These are phyloP conservation scores for Chionomys nivalis DNA, from an alignment of 2,113 vertebrate species.

Conservation along the genomic window DNA sequence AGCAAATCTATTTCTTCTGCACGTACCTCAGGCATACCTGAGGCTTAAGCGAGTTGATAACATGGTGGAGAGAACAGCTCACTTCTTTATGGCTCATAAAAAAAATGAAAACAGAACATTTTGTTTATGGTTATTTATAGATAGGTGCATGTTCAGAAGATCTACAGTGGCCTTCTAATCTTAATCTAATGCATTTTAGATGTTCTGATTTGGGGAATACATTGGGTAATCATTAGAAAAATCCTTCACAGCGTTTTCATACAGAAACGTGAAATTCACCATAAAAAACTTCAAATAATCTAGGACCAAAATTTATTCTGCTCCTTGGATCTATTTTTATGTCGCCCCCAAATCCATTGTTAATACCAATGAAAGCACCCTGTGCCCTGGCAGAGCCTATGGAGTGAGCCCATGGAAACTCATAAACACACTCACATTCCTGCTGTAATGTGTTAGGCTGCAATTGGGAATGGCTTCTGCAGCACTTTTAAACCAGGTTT, in stretches of 20 bases:
- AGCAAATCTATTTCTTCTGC: conserved; percentile 85
- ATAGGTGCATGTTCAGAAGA: conserved; percentile 94
- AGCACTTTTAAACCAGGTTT: conserved; percentile 79
- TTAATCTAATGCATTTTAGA: conserved; percentile 92
- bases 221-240: conserved; percentile 86
- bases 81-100: conserved; percentile 86
- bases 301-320: conserved; percentile 90
- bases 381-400: conserved; percentile 92
- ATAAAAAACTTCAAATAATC: conserved; percentile 90
- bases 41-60: conserved; percentile 87
- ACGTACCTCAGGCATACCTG: conserved; percentile 88
- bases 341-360: conserved; percentile 90
- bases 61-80: conserved; percentile 85
- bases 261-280: conserved; percentile 89
- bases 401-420: conserved; percentile 90
- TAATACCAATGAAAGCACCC: conserved; percentile 93
- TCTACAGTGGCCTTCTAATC: conserved; percentile 89
- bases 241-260: conserved; percentile 89
- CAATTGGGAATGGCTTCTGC: conserved; percentile 86
- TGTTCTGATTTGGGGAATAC: conserved; percentile 89
- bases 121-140: conserved; percentile 90
- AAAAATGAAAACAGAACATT: conserved; percentile 84
- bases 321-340: conserved; percentile 93
- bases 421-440: conserved; percentile 90
- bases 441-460: conserved; percentile 90